Percentiles rank a stretch among this genome's conserved stretches.
Conservation (phyloP, 2,113 vertebrate species). For the Benitochromis conjunctus region DNA sequence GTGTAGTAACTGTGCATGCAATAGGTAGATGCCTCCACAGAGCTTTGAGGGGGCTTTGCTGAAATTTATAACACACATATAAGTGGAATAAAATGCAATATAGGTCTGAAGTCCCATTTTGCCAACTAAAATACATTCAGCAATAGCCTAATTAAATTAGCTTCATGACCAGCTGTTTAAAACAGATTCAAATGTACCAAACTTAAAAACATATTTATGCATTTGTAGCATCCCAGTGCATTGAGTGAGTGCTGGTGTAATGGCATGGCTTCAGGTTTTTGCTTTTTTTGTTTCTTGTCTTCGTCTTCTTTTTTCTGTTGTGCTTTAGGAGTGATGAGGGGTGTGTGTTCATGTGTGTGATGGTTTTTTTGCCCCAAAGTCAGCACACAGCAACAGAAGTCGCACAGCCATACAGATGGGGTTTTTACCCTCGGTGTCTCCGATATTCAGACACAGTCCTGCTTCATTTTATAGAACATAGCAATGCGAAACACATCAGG, state of each 20-base stretch:
- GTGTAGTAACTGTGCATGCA: neutral
- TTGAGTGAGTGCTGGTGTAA: neutral
- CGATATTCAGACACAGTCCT: neutral
- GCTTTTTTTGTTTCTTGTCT: neutral
- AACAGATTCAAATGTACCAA: neutral
- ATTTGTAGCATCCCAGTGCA: neutral
- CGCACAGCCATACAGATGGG: neutral
- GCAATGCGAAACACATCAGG: neutral
- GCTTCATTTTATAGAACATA: neutral
- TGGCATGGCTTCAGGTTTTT: neutral
- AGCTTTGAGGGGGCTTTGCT: neutral
- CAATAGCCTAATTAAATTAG: neutral
- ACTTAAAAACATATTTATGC: neutral
- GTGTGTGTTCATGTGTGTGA: neutral
- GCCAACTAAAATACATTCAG: neutral
- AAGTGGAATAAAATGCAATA: neutral
- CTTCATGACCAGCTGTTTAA: neutral
- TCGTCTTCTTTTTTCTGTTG: neutral
- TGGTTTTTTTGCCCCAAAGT: neutral
- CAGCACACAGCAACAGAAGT: neutral
- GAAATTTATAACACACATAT: neutral
- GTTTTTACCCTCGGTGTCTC: neutral
- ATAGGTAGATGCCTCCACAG: neutral
- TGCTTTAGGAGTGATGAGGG: neutral
- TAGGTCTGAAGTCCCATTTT: neutral